phyloP scores from a whole-genome alignment of 2,797 vertebrate species.

The Aldrovandia affinis region DNA sequence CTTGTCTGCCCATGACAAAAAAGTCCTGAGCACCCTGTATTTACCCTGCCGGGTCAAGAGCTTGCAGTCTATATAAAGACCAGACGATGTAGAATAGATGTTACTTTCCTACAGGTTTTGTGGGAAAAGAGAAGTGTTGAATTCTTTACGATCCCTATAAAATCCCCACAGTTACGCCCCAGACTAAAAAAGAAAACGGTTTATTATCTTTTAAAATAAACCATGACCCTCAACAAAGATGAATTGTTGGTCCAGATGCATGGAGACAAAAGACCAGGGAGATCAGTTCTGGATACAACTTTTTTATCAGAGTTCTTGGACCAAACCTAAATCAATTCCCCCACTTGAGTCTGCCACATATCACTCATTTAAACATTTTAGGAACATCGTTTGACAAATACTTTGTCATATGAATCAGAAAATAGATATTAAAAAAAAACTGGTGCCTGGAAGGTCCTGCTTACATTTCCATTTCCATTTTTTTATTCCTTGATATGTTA shows the following conservation, averaged over 20 bases:
- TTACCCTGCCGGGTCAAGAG: conserved; percentile 41
- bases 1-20: conserved; percentile 35
- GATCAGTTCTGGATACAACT: background rate
- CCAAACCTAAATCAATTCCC: background rate
- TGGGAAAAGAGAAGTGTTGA: conserved; percentile 24
- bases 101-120: conserved; percentile 27
- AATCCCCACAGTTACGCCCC: conserved; percentile 16
- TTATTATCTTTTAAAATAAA: conserved; percentile 16
- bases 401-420: background rate
- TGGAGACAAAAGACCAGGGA: background rate
- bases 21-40: conserved; percentile 27
- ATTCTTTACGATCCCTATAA: conserved; percentile 4
- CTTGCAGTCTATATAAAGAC: conserved; percentile 34
- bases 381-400: background rate
- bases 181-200: background rate
- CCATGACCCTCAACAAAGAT: background rate
- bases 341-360: background rate
- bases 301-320: background rate
- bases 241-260: background rate
- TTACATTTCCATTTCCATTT: too few relatives aligned
- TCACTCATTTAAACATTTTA: background rate
- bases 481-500: too few relatives aligned
- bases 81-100: conserved; percentile 15
- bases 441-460: too few relatives aligned
- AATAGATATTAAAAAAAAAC: background rate